These are phyloP conservation scores for Tauraco erythrolophus DNA, from an alignment of 2,113 vertebrate species.

Conservation along the genomic window DNA sequence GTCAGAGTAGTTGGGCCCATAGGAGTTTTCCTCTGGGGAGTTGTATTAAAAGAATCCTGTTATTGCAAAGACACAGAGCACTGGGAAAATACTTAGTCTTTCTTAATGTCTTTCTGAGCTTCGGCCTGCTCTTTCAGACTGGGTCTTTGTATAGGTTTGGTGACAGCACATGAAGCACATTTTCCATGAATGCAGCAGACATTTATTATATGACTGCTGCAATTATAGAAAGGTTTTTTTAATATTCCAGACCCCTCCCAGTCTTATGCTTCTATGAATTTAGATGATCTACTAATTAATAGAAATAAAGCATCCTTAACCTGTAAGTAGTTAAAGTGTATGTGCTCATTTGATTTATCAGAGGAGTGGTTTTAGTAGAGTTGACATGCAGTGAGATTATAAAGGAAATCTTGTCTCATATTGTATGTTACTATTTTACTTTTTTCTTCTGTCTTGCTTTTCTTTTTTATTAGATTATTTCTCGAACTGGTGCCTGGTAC, in stretches of 20 bases:
- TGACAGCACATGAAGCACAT: background rate
- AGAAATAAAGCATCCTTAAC: background rate
- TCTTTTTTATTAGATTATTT: background rate
- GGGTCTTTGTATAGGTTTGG: background rate
- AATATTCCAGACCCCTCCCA: background rate
- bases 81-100: background rate
- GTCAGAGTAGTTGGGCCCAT: background rate
- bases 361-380: background rate
- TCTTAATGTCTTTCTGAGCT: background rate
- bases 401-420: background rate
- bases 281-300: background rate
- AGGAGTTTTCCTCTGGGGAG: background rate
- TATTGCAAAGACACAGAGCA: background rate
- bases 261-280: background rate
- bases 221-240: background rate
- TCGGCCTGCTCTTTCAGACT: background rate
- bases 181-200: background rate
- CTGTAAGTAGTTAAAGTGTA: background rate
- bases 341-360: background rate
- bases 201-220: background rate
- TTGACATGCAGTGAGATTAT: background rate
- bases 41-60: background rate
- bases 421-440: background rate
- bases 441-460: background rate
- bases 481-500: background rate